Percentiles rank a stretch among this genome's conserved stretches.
These are phyloP conservation scores for Sinocyclocheilus rhinocerous DNA, from an alignment of 2,113 vertebrate genomes.

Conservation along the genomic window DNA sequence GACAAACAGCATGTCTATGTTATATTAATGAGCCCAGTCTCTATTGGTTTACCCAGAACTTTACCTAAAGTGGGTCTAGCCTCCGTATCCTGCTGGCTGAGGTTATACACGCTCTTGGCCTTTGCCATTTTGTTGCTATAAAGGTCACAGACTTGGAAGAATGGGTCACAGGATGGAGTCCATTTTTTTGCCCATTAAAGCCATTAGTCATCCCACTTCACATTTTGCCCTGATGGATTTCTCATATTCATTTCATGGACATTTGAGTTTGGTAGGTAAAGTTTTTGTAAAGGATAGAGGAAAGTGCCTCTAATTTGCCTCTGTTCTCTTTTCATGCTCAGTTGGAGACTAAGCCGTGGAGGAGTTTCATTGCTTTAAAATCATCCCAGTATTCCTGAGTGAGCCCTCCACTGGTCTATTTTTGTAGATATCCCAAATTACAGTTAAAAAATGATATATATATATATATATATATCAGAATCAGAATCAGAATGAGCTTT, in stretches of 20 bases:
- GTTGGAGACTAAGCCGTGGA: conserved; percentile 40
- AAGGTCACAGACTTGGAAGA: conserved; percentile 67
- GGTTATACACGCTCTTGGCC: conserved; percentile 51
- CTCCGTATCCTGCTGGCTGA: conserved; percentile 49
- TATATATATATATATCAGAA: too few species aligned
- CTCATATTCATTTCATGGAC: conserved; percentile 77
- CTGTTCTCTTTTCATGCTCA: conserved; percentile 48
- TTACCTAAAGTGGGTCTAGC: conserved; percentile 47
- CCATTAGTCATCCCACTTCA: conserved; percentile 57
- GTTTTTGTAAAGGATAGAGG: conserved; percentile 57
- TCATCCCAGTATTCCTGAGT: background rate
- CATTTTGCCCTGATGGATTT: conserved; percentile 64
- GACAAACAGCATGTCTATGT: conserved; percentile 65
- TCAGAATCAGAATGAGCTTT: too few species aligned
- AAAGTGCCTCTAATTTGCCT: conserved; percentile 24
- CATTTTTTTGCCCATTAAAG: conserved; percentile 49
- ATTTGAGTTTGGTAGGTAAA: conserved; percentile 69
- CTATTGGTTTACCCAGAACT: conserved; percentile 62
- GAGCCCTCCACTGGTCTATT: background rate
- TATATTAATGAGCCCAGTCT: conserved; percentile 62
- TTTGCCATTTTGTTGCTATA: conserved; percentile 60
- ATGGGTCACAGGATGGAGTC: conserved; percentile 53
- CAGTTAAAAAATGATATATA: background rate
- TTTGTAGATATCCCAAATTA: background rate
- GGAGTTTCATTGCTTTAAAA: conserved; percentile 28